Conservation (phyloP, 1,140 invertebrate genomes). For the Melanaphis sacchari region DNA sequence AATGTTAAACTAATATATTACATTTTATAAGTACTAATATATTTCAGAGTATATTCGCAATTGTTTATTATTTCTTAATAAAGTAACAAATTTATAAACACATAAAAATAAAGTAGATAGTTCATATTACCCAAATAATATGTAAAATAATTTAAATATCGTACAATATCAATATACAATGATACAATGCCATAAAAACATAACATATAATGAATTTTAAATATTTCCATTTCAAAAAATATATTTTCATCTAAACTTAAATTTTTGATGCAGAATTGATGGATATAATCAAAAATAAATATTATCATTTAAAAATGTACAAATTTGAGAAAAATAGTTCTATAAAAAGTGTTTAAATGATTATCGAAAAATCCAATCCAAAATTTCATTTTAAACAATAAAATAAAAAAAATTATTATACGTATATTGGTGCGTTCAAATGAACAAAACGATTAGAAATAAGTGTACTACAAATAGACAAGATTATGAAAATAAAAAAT, state of each 20-base stretch:
- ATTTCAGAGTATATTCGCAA: neutral
- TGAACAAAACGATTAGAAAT: neutral
- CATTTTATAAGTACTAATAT: neutral
- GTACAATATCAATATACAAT: neutral
- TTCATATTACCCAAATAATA: neutral
- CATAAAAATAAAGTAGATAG: no score
- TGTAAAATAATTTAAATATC: neutral
- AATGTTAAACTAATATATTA: neutral
- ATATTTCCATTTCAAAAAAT: no score
- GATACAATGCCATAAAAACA: no score
- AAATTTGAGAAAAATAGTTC: neutral
- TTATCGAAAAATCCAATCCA: neutral
- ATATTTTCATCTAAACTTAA: no score
- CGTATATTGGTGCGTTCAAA: neutral
- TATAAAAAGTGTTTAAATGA: neutral
- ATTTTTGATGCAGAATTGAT: no score
- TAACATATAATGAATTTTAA: no score
- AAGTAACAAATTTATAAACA: neutral
- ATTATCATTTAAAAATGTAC: neutral
- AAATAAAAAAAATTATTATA: neutral
- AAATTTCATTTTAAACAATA: neutral
- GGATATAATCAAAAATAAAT: neutral
- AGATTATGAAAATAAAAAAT: neutral
- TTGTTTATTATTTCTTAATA: neutral
- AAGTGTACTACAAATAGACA: neutral